phyloP scores from a whole-genome alignment of 2,888 invertebrate genomes.

The Apodemia zela region DNA sequence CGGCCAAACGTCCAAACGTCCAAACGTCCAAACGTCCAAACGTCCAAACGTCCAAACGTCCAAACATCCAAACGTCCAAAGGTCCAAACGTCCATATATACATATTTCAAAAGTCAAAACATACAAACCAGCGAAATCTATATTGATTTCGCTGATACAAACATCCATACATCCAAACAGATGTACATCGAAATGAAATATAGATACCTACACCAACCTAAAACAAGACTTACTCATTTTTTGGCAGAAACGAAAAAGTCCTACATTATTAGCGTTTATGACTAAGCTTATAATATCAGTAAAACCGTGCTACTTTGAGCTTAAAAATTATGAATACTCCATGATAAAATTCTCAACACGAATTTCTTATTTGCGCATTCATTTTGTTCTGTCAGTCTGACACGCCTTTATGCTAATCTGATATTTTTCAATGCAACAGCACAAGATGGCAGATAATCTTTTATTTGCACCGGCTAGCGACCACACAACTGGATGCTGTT shows the following conservation, averaged over 20 bases:
- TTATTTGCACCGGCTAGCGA: slow-evolving; percentile 2
- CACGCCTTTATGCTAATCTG: slow-evolving; percentile 28
- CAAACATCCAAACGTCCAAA: too few species aligned
- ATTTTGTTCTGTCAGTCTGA: slow-evolving; percentile 26
- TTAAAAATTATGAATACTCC: background rate
- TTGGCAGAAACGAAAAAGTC: background rate
- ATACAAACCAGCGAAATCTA: too few species aligned
- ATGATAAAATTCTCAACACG: background rate
- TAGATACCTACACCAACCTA: too few species aligned
- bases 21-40: too few species aligned
- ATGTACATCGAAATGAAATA: too few species aligned
- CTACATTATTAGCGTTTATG: background rate
- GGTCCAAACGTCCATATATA: too few species aligned
- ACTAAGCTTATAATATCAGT: background rate
- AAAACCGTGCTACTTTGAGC: background rate
- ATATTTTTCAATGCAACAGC: slow-evolving; percentile 18
- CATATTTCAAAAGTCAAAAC: too few species aligned
- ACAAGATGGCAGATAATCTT: slow-evolving; percentile 17
- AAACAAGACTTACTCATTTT: too few species aligned
- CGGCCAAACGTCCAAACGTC: too few species aligned
- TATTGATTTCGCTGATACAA: too few species aligned
- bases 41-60: too few species aligned
- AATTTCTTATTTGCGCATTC: slow-evolving; percentile 23
- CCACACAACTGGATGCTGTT: background rate
- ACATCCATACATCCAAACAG: too few species aligned